Base-by-base conservation (phyloP, 2,888 invertebrate genomes). In the Athrips mouffetella region DNA sequence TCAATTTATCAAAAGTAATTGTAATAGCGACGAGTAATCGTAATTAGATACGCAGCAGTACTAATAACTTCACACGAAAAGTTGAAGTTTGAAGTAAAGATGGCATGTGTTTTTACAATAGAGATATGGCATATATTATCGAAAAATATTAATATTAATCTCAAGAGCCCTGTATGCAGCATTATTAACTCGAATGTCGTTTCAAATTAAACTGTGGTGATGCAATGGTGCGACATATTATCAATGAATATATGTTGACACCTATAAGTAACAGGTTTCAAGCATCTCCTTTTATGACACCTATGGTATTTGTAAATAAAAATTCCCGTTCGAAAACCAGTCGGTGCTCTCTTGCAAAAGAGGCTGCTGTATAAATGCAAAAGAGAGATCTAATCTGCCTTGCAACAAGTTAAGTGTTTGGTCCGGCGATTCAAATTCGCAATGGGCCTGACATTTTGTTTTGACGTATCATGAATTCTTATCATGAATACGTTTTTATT, bases 301-400 rank as follows among this genome's bases (percentile, higher is more conserved):
- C 18, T 20, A 20, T 8, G 13, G 40, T 40, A 40, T 40, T 21
- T 40, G 40, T 18, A 29, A 42, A 42, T 42, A 42, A 42, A 23
- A 25, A 41, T 41, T 40, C 30, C 29, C 18, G 30, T 42, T 18
- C 11, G 20, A 29, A 29, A 42, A 29, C 42, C 42, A 15, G 42
- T 18, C 20, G 42, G 16, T 30, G 11, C 29, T 21, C 11, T 13
- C 25, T 40, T 23, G 25, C 40, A 15, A 25, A 40, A 39, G 13
- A 40, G 11, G 25, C 15, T 7, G 25, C 40, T 25, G 40, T 13
- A 21, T 10, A 37, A 21, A 37, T 20, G 18, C 3, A 2, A 18
- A n/a, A 21, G 18, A 11, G 15, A 40, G 40, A 40, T 40, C 40
- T 40, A 40, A 37, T 37, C 37, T 27, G 7, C n/a, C n/a, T n/a